These are phyloP conservation scores for Erithacus rubecula DNA, from an alignment of 2,797 vertebrate species.

Conservation along the genomic window DNA sequence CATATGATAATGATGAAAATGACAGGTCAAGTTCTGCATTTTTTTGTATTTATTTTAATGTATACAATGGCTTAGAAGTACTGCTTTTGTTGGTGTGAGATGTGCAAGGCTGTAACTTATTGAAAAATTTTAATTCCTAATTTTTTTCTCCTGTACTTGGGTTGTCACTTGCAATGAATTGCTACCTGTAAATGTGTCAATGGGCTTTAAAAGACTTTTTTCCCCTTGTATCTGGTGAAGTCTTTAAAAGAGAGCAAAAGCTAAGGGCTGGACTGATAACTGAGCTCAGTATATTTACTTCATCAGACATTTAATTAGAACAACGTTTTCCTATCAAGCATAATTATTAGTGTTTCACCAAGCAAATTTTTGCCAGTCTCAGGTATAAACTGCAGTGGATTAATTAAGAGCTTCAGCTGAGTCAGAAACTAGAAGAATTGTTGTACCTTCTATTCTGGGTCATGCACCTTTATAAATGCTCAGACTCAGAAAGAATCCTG, in stretches of 20 bases:
- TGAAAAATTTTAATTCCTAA: not conserved
- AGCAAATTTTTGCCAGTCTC: not conserved
- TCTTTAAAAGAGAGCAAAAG: not conserved
- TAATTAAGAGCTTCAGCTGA: not conserved
- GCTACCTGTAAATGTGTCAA: not conserved
- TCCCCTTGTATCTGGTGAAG: not conserved
- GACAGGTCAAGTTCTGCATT: not conserved
- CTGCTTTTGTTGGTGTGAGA: not conserved
- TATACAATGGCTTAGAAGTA: not conserved
- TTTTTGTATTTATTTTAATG: not conserved
- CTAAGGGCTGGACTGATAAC: not conserved
- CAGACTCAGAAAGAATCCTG: not conserved
- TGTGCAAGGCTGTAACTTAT: not conserved
- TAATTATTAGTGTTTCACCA: not conserved
- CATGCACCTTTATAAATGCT: not conserved
- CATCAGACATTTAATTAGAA: not conserved
- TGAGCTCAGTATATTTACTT: not conserved
- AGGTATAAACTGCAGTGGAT: not conserved
- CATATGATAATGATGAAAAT: rapidly evolving
- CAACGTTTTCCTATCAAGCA: not conserved
- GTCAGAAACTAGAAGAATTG: not conserved
- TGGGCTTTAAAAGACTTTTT: not conserved
- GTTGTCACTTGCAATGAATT: not conserved
- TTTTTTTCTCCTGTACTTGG: not conserved
- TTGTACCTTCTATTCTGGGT: not conserved